Evolutionary conservation across 2,797 vertebrate genomes (phyloP).

Genomic region (Tachyglossus aculeatus): DNA sequence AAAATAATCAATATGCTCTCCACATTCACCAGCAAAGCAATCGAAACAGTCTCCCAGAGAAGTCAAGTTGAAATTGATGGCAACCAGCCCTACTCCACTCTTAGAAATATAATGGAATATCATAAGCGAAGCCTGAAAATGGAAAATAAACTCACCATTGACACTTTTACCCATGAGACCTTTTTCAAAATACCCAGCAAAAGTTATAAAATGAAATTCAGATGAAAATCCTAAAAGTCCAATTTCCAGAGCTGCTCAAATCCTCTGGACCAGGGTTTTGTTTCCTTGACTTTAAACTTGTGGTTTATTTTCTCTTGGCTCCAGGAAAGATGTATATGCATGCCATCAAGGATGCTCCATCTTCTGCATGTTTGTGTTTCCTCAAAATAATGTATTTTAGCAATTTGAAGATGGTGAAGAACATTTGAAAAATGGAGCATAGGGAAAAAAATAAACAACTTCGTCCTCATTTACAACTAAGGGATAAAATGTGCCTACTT

Average conservation of each 20-base stretch:
- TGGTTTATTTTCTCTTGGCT: background rate
- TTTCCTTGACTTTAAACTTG: slow-evolving; percentile 21
- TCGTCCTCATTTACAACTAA: too few species aligned
- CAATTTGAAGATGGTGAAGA: background rate
- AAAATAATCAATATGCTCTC: slow-evolving; percentile 12
- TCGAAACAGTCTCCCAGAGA: background rate
- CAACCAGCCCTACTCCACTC: background rate
- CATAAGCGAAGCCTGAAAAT: background rate
- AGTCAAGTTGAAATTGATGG: background rate
- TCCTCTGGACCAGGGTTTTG: background rate
- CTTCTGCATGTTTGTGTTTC: background rate
- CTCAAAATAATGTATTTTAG: background rate
- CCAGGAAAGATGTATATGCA: rapidly evolving
- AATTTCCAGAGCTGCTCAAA: rapidly evolving
- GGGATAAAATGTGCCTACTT: too few species aligned
- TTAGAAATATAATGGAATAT: background rate
- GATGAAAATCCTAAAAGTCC: background rate
- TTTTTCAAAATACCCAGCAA: background rate
- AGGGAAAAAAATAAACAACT: background rate
- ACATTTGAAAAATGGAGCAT: background rate
- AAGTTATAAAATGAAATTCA: background rate
- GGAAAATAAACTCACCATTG: background rate
- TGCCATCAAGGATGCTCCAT: background rate
- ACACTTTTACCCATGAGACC: rapidly evolving
- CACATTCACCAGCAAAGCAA: rapidly evolving